Evolutionary conservation across 1,140 invertebrate species (phyloP), one percentile per base, ranked within the genome.

Genomic region (Anastatus disparis): DNA sequence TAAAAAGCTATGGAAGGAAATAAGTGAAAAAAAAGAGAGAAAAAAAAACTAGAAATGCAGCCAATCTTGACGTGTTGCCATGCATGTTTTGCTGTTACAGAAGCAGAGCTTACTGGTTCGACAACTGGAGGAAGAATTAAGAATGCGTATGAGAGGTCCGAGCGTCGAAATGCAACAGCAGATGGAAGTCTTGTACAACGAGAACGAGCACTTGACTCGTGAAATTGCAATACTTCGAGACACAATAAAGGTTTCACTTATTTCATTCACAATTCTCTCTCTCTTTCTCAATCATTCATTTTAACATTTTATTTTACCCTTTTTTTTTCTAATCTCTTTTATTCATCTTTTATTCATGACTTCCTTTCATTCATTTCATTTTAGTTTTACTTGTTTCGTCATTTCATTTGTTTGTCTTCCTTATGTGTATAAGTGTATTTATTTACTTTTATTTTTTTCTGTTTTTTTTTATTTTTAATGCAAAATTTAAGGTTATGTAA

Each of bases 91-190:
- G 70, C 71, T 64, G 78, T 89, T 88, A 38, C 89, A 98, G 96
- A 97, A 97, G 94, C 96, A 98, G 93, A 93, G 94, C 52, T 94
- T 96, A 89, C 87, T 97, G 79, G 95, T 98, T 17, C 89, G 95
- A 53, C 95, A 98, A 85, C 85, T 98, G 73, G 96, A 98, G 84
- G 96, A 98, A 84, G 93, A 97, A 82, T 87, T 96, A 27, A 87
- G 94, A 78, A 86, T 95, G 81, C 89, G 94, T 75, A 93, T 95
- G 90, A 88, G 93, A 20, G 93, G 93, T 70, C 94, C 94, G 0
- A 95, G 93, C 79, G 89, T 95, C 50, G 95, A 97, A 84, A 88
- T 97, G 77, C 94, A 96, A 81, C 93, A 95, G 82, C 95, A 96
- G 87, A 91, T 97, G 87, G 95, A 98, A 86, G 92, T 92, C 66